phyloP scores from a whole-genome alignment of 2,113 vertebrate species.

The Cyprinus carpio region DNA sequence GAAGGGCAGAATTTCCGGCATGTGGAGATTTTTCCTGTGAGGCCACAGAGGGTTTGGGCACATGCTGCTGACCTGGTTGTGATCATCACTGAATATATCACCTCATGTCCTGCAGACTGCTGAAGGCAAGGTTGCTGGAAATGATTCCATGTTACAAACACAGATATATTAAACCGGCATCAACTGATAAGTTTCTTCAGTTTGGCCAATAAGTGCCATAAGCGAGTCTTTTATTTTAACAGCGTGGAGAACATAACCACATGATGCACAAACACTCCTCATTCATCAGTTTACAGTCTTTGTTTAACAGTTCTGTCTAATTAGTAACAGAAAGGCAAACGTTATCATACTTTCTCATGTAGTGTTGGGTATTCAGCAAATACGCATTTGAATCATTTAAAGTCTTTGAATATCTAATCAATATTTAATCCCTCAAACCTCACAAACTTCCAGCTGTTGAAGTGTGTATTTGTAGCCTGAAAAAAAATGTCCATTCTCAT shows the following conservation, averaged over 20 bases:
- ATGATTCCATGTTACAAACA: background rate
- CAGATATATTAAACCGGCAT: background rate
- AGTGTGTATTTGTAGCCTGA: background rate
- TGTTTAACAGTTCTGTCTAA: background rate
- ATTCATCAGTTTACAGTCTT: background rate
- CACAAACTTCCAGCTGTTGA: background rate
- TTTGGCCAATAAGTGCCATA: background rate
- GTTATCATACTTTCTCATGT: background rate
- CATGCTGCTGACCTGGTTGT: background rate
- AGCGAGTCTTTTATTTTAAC: background rate
- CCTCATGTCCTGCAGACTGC: background rate
- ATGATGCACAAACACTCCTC: background rate
- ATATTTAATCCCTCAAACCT: background rate
- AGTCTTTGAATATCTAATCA: too few relatives aligned
- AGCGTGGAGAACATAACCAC: background rate
- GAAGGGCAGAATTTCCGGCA: slow-evolving; percentile 66
- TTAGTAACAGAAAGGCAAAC: background rate
- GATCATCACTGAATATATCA: background rate
- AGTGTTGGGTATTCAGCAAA: background rate
- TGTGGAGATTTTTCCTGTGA: slow-evolving; percentile 60
- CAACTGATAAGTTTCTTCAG: background rate
- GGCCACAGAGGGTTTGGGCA: slow-evolving; percentile 54
- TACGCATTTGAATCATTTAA: too few relatives aligned
- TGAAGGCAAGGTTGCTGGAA: background rate
- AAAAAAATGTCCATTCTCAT: too few relatives aligned